Base-by-base conservation (phyloP, 64 coral and sea anemone genomes). In the Cladopsammia gracilis region DNA sequence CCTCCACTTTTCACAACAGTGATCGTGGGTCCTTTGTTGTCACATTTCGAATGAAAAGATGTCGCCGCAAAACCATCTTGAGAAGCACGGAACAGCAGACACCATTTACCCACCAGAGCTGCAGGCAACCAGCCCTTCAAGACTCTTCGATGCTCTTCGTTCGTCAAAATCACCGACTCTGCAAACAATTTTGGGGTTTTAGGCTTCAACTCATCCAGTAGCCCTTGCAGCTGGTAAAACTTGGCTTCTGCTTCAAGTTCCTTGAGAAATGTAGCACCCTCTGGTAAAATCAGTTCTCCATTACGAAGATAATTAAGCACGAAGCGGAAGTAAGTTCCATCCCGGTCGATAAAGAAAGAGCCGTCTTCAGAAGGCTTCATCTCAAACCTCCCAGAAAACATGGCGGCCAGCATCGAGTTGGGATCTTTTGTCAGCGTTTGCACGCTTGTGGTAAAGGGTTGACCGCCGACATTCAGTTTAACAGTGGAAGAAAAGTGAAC, bases 11-110 rank as follows among this genome's bases (percentile, higher is more conserved):
- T 52, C 20, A 77, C 75, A 56, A 77, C 20, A 18, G 50, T 54
- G 19, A 77, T 19, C n/a, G 75, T 77, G 75, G 75, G 50, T 14
- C 75, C 75, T 57, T 23, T 57, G 50, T 77, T 77, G 49, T 77
- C 75, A 25, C 75, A 77, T 77, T 12, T 52, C 4, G 7, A 22
- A 45, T 77, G 75, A 54, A 77, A 77, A 0, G 49, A 6, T 3
- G 4, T 7, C 14, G 75, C 48, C 11, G 50, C 22, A 8, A 77
- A 77, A 7, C 75, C 72, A 20, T 75, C 72, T n/a, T 45, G 72
- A 49, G 72, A 75, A 75, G 72, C 72, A 19, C 72, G 72, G 48
- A 13, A 77, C 20, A 77, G 7, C 18, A 77, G 50, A 10, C 48
- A 1, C 50, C 75, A 54, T 24, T 25, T 13, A 13, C 61, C 14